Evolutionary conservation across 1,140 invertebrate species (phyloP), one percentile per base, ranked within the genome.

Genomic region (Varroa destructor): DNA sequence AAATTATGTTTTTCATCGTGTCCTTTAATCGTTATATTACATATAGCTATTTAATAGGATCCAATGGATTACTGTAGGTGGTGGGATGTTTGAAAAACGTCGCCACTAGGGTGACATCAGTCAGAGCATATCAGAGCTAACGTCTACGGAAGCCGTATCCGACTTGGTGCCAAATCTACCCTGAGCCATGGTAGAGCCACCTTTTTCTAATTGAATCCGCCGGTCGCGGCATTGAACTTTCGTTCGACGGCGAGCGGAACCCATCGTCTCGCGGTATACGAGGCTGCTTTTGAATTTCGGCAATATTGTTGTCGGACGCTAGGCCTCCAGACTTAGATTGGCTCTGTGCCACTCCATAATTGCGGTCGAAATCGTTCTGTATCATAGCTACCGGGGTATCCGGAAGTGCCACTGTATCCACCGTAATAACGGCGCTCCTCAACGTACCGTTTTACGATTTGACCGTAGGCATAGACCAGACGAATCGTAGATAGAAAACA

Each of bases 231-330:
- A 37, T 40, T 67, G 61, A 67, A 67, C 3, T 37, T 37, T 43
- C 37, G 40, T 40, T 12, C 36, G 61, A 1, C 8, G 40, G 14
- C 61, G 14, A 14, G 0, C 40, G 14, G 61, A 25, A 67, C 2
- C 61, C 61, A 14, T 40, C 12, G 40, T 12, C 61, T 67, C 61
- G 8, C 61, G 61, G 61, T 67, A 67, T 67, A 12, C 61, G 1
- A 36, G 61, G 36, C 10, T 40, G 37, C 40, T 67, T 46, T 67
- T 67, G 61, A 67, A 67, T 12, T 25, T 37, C 61, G 37, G 61
- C 61, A 40, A 46, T 37, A 37, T 67, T 67, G 61, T 67, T 67
- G 61, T 37, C 61, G 37, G 40, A 40, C 37, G 61, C 61, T 8
- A 36, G 61, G 2, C 40, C 61, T 4, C 12, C 40, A 1, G 61